These are phyloP conservation scores for Drosophila flavopinicola DNA, from an alignment of 2,888 invertebrate species.

Conservation along the genomic window DNA sequence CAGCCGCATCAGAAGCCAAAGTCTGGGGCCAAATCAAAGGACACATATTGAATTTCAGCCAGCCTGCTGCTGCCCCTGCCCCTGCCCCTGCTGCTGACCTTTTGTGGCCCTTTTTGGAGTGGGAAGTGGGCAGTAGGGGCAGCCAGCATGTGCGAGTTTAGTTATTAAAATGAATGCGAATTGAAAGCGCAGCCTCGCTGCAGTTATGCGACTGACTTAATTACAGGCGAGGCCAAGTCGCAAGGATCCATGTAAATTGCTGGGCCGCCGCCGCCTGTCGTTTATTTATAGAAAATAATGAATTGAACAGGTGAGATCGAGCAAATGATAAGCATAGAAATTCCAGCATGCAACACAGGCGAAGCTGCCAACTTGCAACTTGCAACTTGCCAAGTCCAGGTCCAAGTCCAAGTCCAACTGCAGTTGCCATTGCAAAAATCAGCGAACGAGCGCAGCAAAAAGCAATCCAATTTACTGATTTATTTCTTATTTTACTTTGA, in stretches of 20 bases:
- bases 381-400: constrained; percentile 10
- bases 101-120: constrained; percentile 39
- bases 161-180: constrained; percentile 75
- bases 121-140: background rate
- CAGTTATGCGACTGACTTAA: constrained; percentile 66
- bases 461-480: constrained; percentile 81
- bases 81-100: constrained; percentile 51
- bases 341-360: constrained; percentile 70
- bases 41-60: constrained; percentile 76
- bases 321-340: constrained; percentile 80
- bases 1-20: constrained; percentile 36
- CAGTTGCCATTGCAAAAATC: constrained; percentile 63
- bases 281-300: constrained; percentile 80
- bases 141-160: constrained; percentile 45
- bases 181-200: constrained; percentile 47
- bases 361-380: constrained; percentile 18
- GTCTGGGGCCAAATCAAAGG: constrained; percentile 49
- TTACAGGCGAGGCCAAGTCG: constrained; percentile 45
- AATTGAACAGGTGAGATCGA: constrained; percentile 81
- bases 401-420: constrained; percentile 46
- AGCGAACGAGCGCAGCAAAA: constrained; percentile 70
- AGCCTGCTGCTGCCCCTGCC: constrained; percentile 23
- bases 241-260: constrained; percentile 67
- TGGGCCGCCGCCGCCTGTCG: constrained; percentile 55
- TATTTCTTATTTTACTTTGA: constrained; percentile 80